Evolutionary conservation across 2,888 invertebrate genomes (phyloP).

Genomic region (Panzeria rudis): DNA sequence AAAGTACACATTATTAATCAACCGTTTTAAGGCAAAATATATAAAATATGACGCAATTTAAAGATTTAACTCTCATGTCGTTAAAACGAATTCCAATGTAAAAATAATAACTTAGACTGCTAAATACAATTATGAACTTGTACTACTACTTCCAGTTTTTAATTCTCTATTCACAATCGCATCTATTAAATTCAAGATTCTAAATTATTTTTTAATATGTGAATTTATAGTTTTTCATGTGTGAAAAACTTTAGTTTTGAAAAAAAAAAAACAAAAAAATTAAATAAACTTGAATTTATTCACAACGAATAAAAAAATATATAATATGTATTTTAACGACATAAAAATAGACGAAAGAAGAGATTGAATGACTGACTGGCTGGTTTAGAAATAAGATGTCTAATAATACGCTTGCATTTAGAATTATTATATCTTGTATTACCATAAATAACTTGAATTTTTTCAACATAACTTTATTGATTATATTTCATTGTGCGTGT

Average conservation of each 20-base stretch:
- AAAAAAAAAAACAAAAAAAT: constrained; percentile 16
- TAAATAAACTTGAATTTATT: constrained; percentile 54
- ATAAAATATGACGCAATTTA: constrained; percentile 55
- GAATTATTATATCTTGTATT: neutral
- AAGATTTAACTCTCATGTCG: constrained; percentile 9
- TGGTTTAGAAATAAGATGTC: constrained; percentile 6
- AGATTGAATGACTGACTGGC: neutral
- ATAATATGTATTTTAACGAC: neutral
- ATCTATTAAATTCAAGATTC: constrained; percentile 28
- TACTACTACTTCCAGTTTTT: constrained; percentile 36
- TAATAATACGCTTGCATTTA: neutral
- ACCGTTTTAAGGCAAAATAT: constrained; percentile 20
- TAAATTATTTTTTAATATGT: constrained; percentile 40
- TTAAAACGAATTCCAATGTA: constrained; percentile 5
- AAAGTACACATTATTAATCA: neutral
- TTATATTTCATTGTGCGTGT: neutral
- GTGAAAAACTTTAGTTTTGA: constrained; percentile 46
- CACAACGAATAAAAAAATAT: constrained; percentile 22
- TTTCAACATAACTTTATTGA: neutral
- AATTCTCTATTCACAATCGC: constrained; percentile 10
- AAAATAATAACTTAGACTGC: constrained; percentile 24
- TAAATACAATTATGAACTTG: constrained; percentile 35
- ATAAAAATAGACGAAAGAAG: neutral
- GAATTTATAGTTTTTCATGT: constrained; percentile 30
- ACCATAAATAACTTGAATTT: constrained; percentile 8